Base-by-base conservation (phyloP, 1,140 invertebrate species). In the Zaprionus vittiger region DNA sequence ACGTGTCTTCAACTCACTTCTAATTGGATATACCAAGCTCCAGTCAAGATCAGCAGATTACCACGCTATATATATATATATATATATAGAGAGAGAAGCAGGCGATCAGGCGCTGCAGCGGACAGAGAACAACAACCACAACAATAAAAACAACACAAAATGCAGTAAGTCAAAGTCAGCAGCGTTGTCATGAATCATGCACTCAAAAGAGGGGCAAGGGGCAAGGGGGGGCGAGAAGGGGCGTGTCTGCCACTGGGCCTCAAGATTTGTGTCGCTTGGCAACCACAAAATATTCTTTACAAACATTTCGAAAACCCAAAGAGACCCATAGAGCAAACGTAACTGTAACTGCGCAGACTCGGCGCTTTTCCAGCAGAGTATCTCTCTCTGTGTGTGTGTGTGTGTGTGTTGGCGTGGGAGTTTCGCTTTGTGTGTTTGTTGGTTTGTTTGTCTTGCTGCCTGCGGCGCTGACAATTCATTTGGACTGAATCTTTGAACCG, bases 281-380 rank as follows among this genome's bases (percentile, higher is more conserved):
- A 87, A 84, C 83, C 84, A 84, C 83, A 68, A 89, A 89, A 87
- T 83, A 87, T 87, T 87, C 83, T 87, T 89, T 89, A 73, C 76
- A 77, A 79, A 73, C 57, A 80, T 83, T 89, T 84, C 84, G 73
- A 52, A 84, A 87, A 84, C 59, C 41, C 41, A 44, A 17, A 44
- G 41, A 44, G 31, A 7, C 7, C 34, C 57, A 52, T 37, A 62
- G 55, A 54, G 63, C 80, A 73, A 76, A 83, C 70, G 81, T 77
- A 80, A 87, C 73, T 71, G 68, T 71, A 62, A 62, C 73, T 75
- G 64, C 34, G 47, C 56, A 34, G 49, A 57, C 60, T 76, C 47
- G 47, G 37, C 60, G 71, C 77, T 72, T 76, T 77, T 76, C 55
- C 59, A 56, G 24, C 65, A 22, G 34, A 24, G 57, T 80, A 34